Conservation (phyloP, 2,113 vertebrate species). For the Bos taurus region DNA sequence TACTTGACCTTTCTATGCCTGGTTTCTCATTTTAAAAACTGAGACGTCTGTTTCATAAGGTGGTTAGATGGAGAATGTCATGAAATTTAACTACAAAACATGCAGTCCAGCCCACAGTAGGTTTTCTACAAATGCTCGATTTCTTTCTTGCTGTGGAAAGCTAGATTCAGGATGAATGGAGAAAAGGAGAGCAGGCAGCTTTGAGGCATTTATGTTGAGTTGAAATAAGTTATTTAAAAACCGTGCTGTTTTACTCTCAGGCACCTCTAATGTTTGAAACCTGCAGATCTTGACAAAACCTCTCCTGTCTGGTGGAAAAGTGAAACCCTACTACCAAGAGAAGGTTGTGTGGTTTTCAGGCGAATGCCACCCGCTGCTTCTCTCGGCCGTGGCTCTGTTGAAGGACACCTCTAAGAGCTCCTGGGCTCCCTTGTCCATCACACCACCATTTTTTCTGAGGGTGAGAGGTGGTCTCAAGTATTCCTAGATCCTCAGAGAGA, state of each 20-base stretch:
- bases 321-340: background rate
- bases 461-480: rapidly evolving
- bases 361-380: background rate
- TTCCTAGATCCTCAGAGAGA: background rate
- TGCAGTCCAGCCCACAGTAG: background rate
- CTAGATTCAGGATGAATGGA: background rate
- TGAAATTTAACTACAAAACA: background rate
- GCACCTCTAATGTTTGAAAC: background rate
- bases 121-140: background rate
- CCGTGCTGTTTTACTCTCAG: background rate
- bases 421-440: background rate
- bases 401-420: background rate
- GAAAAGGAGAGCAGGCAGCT: background rate
- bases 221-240: background rate
- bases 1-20: background rate
- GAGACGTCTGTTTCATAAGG: background rate
- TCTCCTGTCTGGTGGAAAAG: background rate
- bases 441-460: background rate
- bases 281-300: background rate
- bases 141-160: background rate
- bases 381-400: too few relatives aligned
- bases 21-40: background rate
- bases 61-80: background rate
- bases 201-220: background rate
- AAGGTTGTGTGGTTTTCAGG: background rate